Evolutionary conservation across 2,888 invertebrate genomes (phyloP).

Genomic region (Tipula helvola): DNA sequence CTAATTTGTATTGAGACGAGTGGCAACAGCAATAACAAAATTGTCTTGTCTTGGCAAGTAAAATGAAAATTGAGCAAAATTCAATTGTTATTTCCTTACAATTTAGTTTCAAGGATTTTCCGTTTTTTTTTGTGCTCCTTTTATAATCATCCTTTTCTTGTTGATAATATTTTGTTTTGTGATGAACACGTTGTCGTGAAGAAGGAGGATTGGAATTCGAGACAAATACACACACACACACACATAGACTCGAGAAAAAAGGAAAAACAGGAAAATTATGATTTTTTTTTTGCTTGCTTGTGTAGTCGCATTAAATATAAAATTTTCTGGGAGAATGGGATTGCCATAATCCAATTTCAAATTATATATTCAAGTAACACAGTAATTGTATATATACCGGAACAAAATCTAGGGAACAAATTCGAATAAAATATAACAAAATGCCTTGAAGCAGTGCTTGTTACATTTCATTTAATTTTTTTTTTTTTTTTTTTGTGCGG

Average conservation of each 20-base stretch:
- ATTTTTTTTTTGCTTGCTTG: background rate
- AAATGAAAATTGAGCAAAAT: background rate
- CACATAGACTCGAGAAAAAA: background rate
- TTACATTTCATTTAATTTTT: background rate
- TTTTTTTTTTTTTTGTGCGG: too few relatives aligned
- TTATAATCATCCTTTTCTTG: background rate
- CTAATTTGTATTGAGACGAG: background rate
- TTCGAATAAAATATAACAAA: background rate
- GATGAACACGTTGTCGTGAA: background rate
- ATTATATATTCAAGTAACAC: background rate
- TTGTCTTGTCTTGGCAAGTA: background rate
- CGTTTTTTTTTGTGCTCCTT: background rate
- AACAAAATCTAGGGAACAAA: background rate
- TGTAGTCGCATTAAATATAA: background rate
- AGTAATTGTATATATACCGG: background rate
- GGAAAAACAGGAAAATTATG: background rate
- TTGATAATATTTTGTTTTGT: background rate
- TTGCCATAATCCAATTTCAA: background rate
- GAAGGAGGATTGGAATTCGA: background rate
- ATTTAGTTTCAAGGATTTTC: background rate
- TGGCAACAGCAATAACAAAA: background rate
- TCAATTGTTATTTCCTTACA: background rate
- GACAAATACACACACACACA: background rate
- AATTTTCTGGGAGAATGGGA: background rate
- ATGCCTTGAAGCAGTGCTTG: background rate